These are phyloP conservation scores for Papilio dardanus DNA, from an alignment of 1,140 invertebrate species.

Conservation along the genomic window DNA sequence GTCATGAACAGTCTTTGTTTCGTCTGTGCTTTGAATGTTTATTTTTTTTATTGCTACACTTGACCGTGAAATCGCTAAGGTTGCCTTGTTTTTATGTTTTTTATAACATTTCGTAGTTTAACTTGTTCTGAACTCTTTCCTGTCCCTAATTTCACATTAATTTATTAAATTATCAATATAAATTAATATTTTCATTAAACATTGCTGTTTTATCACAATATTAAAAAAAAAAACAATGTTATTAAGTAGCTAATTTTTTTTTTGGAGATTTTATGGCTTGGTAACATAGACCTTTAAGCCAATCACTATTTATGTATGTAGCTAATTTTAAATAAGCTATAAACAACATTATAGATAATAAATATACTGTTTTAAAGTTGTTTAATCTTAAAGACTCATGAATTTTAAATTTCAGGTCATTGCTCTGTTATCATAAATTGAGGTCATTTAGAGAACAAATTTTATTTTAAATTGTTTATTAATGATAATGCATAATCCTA, in stretches of 20 bases:
- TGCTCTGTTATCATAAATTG: slow-evolving; percentile 32
- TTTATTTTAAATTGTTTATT: not conserved
- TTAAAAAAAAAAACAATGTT: too few relatives aligned
- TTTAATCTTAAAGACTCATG: not conserved
- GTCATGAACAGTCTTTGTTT: slow-evolving; percentile 71
- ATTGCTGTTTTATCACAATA: not conserved
- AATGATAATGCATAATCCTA: not conserved
- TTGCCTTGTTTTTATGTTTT: slow-evolving; percentile 68
- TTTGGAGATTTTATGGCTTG: too few relatives aligned
- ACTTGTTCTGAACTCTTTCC: slow-evolving; percentile 17
- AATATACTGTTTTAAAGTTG: slow-evolving; percentile 9
- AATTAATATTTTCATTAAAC: not conserved
- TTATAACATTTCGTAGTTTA: slow-evolving; percentile 49
- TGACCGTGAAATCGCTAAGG: slow-evolving; percentile 74
- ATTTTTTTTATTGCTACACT: slow-evolving; percentile 77
- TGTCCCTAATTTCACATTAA: not conserved
- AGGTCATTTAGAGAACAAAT: slow-evolving; percentile 35
- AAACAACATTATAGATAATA: not conserved
- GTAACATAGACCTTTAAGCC: too few relatives aligned
- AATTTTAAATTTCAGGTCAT: slow-evolving; percentile 24
- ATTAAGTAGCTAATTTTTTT: too few relatives aligned
- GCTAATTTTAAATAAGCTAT: not conserved
- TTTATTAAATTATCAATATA: slow-evolving; percentile 2
- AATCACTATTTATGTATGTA: not conserved
- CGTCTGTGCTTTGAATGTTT: slow-evolving; percentile 62